phyloP scores from a whole-genome alignment of 2,113 vertebrate genomes.

The Harpagus bidentatus region DNA sequence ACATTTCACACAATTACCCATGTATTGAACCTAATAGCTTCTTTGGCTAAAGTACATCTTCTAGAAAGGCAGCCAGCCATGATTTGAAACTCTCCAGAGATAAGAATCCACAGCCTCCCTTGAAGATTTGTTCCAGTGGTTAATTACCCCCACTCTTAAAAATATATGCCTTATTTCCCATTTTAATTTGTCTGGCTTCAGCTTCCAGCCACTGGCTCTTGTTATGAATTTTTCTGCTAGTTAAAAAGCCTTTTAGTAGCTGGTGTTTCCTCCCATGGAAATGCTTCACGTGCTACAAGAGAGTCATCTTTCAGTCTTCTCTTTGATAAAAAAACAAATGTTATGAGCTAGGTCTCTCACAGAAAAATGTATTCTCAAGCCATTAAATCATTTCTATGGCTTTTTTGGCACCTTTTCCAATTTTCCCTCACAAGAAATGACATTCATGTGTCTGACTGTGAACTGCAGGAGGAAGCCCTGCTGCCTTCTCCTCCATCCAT shows the following conservation, averaged over 20 bases:
- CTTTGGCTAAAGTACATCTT: conserved; percentile 25
- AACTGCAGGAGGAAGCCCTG: neutral
- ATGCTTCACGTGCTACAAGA: neutral
- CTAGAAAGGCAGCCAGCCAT: conserved; percentile 35
- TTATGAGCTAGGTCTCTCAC: neutral
- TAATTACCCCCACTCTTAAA: conserved; percentile 44
- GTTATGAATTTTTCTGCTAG: neutral
- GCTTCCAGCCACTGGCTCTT: neutral
- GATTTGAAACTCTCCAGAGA: conserved; percentile 22
- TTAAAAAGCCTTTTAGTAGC: neutral
- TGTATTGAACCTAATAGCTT: conserved; percentile 46
- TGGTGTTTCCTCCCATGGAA: neutral
- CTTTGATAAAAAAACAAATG: neutral
- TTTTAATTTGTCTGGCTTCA: conserved; percentile 40
- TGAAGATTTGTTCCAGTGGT: conserved; percentile 30
- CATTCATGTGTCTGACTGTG: neutral
- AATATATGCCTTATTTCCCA: conserved; percentile 34
- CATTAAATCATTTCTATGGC: neutral
- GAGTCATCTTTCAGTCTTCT: neutral
- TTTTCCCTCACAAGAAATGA: neutral
- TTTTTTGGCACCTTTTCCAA: neutral
- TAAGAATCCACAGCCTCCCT: neutral
- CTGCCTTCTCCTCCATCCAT: neutral
- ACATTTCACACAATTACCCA: conserved; percentile 47
- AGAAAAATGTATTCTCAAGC: neutral